Evolutionary conservation across 2,113 vertebrate species (phyloP).

Genomic region (Aphelocoma coerulescens): DNA sequence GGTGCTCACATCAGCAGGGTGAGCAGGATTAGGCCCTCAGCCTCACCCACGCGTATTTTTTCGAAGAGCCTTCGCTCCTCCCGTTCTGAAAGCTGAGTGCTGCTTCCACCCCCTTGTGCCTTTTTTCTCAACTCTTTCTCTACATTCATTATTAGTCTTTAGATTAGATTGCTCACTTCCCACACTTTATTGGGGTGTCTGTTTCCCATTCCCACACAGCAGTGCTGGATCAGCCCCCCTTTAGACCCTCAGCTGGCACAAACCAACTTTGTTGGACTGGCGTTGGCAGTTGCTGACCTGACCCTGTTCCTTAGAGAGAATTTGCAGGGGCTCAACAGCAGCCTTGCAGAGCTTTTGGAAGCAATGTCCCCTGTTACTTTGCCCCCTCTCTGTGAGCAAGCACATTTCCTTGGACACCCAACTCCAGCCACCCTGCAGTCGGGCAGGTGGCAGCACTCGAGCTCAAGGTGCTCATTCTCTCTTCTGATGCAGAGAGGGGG

Average conservation of each 20-base stretch:
- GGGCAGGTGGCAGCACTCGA: rapidly evolving
- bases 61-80: not conserved
- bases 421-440: rapidly evolving
- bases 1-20: not conserved
- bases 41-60: rapidly evolving
- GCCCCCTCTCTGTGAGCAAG: rapidly evolving
- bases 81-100: not conserved
- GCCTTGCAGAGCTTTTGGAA: not conserved
- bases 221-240: not conserved
- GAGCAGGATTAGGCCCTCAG: not conserved
- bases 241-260: not conserved
- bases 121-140: not conserved
- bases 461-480: not conserved
- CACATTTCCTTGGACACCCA: not conserved
- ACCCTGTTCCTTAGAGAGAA: not conserved
- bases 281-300: not conserved
- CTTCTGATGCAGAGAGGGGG: not conserved
- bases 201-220: not conserved
- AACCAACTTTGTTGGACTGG: not conserved
- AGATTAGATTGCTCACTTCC: not conserved
- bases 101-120: not conserved
- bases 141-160: not conserved
- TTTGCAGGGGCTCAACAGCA: not conserved
- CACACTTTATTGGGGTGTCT: too few relatives aligned
- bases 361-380: not conserved